Base-by-base conservation (phyloP, 1,140 invertebrate genomes). In the Patella vulgata region DNA sequence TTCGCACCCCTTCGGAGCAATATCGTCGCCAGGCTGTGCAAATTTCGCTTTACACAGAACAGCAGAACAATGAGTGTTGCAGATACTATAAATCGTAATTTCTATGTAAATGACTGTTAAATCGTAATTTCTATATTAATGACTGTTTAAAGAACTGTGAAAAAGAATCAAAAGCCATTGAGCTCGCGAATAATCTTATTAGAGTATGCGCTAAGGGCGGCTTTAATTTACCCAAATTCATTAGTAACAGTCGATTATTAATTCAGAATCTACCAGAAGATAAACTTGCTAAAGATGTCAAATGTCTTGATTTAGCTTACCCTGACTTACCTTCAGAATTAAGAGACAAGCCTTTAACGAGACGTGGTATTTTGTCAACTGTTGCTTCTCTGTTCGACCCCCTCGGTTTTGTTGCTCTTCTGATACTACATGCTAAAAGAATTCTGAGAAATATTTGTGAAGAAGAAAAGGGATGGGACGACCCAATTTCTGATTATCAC, bases 21-120 rank as follows among this genome's bases (percentile, higher is more conserved):
- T 27, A 19, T 63, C 54, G 12, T 63, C 59, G 0, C 63, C 63
- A n/a, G 63, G 67, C 46, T 68, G 63, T 46, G 53, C 51, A 1
- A 59, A 33, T 28, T 73, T 40, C 50, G 57, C 31, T 5, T 46
- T 70, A n/a, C 43, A 62, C 54, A 46, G 28, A 23, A 11, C 25
- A 17, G 21, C 74, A 14, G 74, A 78, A 39, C 69, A 73, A 4
- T 43, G 3, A 48, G 55, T 21, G 50, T 55, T 31, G n/a, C 66
- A 8, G 33, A 21, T 12, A 51, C 25, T 21, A 66, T 61, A 30
- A 43, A 42, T 28, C 31, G 59, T 14, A 27, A 60, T 8, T 21
- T 71, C 53, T 63, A 44, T 27, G 27, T n/a, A n/a, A n/a, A n/a
- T n/a, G n/a, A n/a, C n/a, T n/a, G n/a, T n/a, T n/a, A n/a, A n/a